Base-by-base conservation (phyloP, 2,797 vertebrate species). In the Lerista edwardsae region DNA sequence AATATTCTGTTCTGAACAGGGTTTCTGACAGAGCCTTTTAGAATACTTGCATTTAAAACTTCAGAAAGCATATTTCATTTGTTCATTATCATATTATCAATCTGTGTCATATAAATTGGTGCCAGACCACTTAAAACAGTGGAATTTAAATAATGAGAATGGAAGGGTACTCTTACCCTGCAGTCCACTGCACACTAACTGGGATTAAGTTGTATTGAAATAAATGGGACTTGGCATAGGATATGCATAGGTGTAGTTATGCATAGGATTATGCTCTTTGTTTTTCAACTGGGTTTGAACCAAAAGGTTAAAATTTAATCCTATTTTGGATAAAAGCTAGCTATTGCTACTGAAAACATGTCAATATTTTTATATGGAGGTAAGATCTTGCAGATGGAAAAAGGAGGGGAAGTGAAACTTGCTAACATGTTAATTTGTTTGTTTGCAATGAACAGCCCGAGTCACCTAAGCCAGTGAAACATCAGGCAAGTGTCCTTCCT, bases 391-490 rank as follows among this genome's bases (percentile, higher is more conserved):
- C 94, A 84, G 92, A 96, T 51, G 92, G 36, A 59, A 68, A n/a
- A n/a, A 8, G 9, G 36, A 8, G 83, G 90, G 75, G 89, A 86
- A 67, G 69, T 79, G 89, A 81, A 39, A 88, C 90, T 92, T 87
- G 96, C 97, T 99, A 98, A 98, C 96, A 75, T 93, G 90, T 97
- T 89, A 95, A 64, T 98, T 97, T 98, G 91, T 98, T 97, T 98
- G 95, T 98, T 96, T 97, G 92, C 95, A 93, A 97, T 92, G 94
- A 97, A 96, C 98, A 99, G 98, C 98, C 98, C 89, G 98, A 99
- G 95, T 99, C 98, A 84, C 98, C 98, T 86, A 99, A 99, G 96
- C 97, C 98, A 95, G 96, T 97, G 95, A 99, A 99, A 95, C 97
- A 96, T 86, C 98, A 99, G 98, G 98, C 97, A 99, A 99, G 98